These are phyloP conservation scores for Halcyon leucocephala DNA, from an alignment of 2,797 vertebrate genomes.

Conservation along the genomic window DNA sequence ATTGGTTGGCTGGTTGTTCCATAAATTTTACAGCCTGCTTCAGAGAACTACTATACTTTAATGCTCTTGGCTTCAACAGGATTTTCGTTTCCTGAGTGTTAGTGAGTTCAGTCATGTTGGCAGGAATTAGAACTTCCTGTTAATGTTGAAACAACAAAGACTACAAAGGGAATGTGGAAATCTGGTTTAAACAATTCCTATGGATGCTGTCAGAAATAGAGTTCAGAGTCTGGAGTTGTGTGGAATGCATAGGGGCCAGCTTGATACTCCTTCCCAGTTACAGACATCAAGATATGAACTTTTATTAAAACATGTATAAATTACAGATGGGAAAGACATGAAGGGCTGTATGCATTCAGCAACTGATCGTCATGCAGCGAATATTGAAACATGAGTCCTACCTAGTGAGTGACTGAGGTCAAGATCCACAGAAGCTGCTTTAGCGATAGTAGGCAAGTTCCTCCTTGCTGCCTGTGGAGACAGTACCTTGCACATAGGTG, in stretches of 20 bases:
- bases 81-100: slow-evolving; percentile 49
- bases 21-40: background rate
- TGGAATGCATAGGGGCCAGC: background rate
- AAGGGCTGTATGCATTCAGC: background rate
- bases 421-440: background rate
- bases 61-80: background rate
- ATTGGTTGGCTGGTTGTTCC: background rate
- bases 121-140: slow-evolving; percentile 62
- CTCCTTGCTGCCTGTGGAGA: background rate
- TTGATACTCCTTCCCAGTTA: too few relatives aligned
- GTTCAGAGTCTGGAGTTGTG: background rate
- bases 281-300: background rate
- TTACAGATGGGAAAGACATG: background rate
- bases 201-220: slow-evolving; percentile 12
- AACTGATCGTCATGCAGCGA: background rate
- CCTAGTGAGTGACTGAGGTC: background rate
- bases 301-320: background rate
- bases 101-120: slow-evolving; percentile 34
- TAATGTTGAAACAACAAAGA: slow-evolving; percentile 47
- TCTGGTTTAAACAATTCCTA: slow-evolving; percentile 26
- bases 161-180: slow-evolving; percentile 52
- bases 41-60: slow-evolving; percentile 23
- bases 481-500: background rate
- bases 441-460: background rate
- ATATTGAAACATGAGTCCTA: background rate